Evolutionary conservation across 2,113 vertebrate genomes (phyloP), one percentile per base, ranked within the genome.

Genomic region (Fulmarus glacialis): DNA sequence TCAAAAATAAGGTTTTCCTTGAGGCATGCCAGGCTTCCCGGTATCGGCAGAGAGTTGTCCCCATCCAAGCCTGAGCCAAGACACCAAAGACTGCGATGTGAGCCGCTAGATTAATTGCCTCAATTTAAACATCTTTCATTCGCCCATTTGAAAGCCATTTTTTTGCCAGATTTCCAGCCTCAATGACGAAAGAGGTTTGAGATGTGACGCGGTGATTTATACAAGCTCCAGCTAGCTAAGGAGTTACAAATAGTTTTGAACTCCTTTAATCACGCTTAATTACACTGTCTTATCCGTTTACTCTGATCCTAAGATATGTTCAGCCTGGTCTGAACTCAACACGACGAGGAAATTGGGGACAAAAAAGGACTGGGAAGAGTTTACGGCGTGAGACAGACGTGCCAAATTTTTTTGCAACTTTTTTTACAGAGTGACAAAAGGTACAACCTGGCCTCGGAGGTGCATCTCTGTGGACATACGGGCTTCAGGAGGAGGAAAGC

Each of bases 391-490:
- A 66, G 47, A 53, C 8, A 40, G 59, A 60, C 2, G 8, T 4
- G 20, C 20, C 40, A 9, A 9, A 11, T 20, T 19, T 7, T 64
- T 52, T 15, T n/a, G 62, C 43, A 13, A 16, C 6, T 32, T 11
- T 18, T 77, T 84, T 48, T 42, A 27, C 30, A 10, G 5, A 4
- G 15, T 5, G 27, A 30, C 18, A 42, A 43, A 83, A 87, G 29
- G 34, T 4, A 29, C 2, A 3, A 36, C 62, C 70, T 32, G 52
- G 50, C 45, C 45, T 78, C 0, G 0, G 30, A 58, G 34, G 12
- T 22, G 21, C 36, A 43, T 8, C 63, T 60, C 58, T 40, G 42
- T 8, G 42, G 23, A 30, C 0, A 1, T 0, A 8, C 0, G 1
- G 59, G 24, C 40, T 78, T 23, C 45, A 58, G 18, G 55, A 55